phyloP scores from a whole-genome alignment of 2,113 vertebrate species.

The Colossoma macropomum region DNA sequence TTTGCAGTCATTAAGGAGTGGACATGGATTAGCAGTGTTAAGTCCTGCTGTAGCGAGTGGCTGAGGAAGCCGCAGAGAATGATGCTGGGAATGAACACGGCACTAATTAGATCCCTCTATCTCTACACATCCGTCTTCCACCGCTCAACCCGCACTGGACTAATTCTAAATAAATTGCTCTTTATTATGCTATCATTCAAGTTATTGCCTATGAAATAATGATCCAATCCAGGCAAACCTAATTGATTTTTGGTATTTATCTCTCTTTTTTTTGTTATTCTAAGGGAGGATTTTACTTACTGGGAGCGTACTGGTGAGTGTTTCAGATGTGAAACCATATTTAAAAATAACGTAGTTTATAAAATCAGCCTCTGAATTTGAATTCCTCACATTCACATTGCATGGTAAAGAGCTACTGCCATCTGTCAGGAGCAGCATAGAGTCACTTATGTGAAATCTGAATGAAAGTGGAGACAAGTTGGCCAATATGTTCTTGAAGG shows the following conservation, averaged over 20 bases:
- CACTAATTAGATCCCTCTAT: slow-evolving; percentile 77
- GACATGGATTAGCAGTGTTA: slow-evolving; percentile 65
- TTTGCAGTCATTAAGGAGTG: slow-evolving; percentile 67
- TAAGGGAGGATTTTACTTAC: slow-evolving; percentile 36
- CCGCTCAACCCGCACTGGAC: slow-evolving; percentile 53
- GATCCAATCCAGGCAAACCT: slow-evolving; percentile 72
- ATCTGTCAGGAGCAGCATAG: slow-evolving; percentile 18
- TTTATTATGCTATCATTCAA: slow-evolving; percentile 78
- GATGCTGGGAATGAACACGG: slow-evolving; percentile 40
- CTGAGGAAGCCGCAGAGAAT: slow-evolving; percentile 57
- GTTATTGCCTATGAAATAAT: slow-evolving; percentile 79
- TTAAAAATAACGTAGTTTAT: background rate
- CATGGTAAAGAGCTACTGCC: background rate
- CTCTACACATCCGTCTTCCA: slow-evolving; percentile 70
- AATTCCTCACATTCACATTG: slow-evolving; percentile 4
- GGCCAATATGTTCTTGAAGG: slow-evolving; percentile 50
- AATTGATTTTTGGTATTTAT: slow-evolving; percentile 67
- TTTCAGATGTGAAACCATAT: background rate
- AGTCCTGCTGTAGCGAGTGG: slow-evolving; percentile 56
- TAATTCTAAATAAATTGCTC: slow-evolving; percentile 77
- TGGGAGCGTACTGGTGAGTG: background rate
- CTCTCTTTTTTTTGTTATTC: slow-evolving; percentile 30
- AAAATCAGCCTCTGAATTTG: background rate
- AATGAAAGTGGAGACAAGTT: background rate
- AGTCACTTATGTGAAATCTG: slow-evolving; percentile 10